Evolutionary conservation across 2,797 vertebrate genomes (phyloP), one percentile per base, ranked within the genome.

Genomic region (Syngnathus acus): DNA sequence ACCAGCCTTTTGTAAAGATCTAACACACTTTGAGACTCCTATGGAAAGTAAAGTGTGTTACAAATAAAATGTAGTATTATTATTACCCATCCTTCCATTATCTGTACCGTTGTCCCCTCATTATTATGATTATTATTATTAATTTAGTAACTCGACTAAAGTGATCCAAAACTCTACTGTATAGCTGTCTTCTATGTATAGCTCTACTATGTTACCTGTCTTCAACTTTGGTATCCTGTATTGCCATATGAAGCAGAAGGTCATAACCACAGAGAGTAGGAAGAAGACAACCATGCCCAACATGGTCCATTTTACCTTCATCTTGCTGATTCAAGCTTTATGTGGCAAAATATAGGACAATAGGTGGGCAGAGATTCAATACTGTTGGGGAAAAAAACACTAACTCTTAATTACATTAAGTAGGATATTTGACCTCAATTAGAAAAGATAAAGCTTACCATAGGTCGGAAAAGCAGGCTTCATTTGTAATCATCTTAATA

Each of bases 181-280:
- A 66, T 42, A 39, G 3, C 2, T n/a, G n/a, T n/a, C n/a, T n/a
- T n/a, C n/a, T n/a, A n/a, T n/a, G n/a, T n/a, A n/a, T n/a, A n/a
- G n/a, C n/a, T n/a, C n/a, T n/a, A n/a, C n/a, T 75, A 32, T 32
- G 32, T 32, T 79, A 90, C 88, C 88, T 84, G 68, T 72, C 50
- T 75, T 72, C 42, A 82, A 55, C 72, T 94, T 96, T 64, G 93
- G 91, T 23, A 94, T 91, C 61, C 86, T 89, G 64, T 94, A 96
- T 81, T 97, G 94, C 95, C 95, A 96, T 50, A 96, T 85, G 73
- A 96, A 96, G 82, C 93, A 94, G 68, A 88, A 85, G 0, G 89
- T 94, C 95, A 96, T 95, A 65, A 92, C 84, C 58, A 90, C 62
- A 0, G 93, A 94, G 4, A 95, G 72, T 65, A 95, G 75, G 60